phyloP scores from a whole-genome alignment of 2,113 vertebrate species.

The Carettochelys insculpta region DNA sequence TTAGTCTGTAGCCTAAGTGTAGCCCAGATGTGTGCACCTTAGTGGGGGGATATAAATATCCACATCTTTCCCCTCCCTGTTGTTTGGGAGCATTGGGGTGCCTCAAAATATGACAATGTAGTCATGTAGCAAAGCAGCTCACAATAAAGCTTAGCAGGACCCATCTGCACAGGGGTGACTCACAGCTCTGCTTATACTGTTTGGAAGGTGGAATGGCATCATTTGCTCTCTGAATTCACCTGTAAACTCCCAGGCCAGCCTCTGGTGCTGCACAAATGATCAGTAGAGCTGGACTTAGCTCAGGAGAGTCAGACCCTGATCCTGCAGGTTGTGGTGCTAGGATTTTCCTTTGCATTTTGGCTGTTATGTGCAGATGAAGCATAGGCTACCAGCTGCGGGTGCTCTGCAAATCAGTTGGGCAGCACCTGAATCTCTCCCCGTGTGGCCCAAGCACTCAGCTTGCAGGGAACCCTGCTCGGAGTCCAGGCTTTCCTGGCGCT shows the following conservation, averaged over 20 bases:
- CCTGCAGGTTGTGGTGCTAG: background rate
- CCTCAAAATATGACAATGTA: background rate
- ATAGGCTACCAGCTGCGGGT: no score
- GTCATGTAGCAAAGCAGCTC: background rate
- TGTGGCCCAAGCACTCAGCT: no score
- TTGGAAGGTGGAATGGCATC: background rate
- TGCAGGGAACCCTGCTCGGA: no score
- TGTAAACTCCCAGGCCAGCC: background rate
- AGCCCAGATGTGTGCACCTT: conserved; percentile 56
- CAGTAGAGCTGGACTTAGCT: background rate
- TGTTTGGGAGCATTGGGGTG: background rate
- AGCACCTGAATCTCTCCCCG: no score
- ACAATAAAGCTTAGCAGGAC: background rate
- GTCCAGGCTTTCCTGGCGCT: background rate
- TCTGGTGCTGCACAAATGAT: background rate
- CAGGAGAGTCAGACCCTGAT: background rate
- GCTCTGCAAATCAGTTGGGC: no score
- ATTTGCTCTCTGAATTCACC: background rate
- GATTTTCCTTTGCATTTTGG: background rate
- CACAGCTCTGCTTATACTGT: background rate
- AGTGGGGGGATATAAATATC: conserved; percentile 13
- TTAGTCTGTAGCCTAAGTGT: background rate
- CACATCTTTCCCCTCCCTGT: conserved; percentile 18
- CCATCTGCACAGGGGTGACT: background rate
- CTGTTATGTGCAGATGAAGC: no score